These are phyloP conservation scores for Peromyscus eremicus DNA, from an alignment of 2,797 vertebrate genomes.

Conservation along the genomic window DNA sequence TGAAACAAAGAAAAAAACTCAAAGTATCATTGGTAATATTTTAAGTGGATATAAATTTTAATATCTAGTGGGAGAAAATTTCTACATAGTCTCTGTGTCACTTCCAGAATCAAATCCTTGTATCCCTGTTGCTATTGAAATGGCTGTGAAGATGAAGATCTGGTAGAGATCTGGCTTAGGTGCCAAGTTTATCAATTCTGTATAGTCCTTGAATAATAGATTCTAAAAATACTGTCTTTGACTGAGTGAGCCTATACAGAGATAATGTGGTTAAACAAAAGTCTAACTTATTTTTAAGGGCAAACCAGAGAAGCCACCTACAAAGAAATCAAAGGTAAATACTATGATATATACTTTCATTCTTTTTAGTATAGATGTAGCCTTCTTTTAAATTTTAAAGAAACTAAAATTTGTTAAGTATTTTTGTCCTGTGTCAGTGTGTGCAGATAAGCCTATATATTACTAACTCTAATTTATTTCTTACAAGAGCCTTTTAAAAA, in stretches of 20 bases:
- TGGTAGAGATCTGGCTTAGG: background rate
- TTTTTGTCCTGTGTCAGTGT: background rate
- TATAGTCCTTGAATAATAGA: background rate
- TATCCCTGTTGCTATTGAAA: background rate
- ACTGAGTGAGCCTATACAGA: background rate
- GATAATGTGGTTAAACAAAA: background rate
- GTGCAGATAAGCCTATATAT: background rate
- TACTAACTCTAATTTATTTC: background rate
- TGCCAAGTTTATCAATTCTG: background rate
- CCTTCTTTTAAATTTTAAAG: conserved; percentile 38
- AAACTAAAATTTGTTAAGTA: conserved; percentile 4
- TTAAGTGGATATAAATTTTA: conserved; percentile 11
- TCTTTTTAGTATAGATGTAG: background rate
- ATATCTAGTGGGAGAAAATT: background rate
- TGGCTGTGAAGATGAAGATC: background rate
- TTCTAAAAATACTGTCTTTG: background rate
- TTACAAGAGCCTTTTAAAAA: background rate
- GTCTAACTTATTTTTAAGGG: conserved; percentile 80
- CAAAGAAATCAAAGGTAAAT: conserved; percentile 84
- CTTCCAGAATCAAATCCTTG: background rate
- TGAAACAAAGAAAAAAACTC: too few species aligned
- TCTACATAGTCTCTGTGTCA: background rate
- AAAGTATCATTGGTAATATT: background rate
- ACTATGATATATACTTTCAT: background rate
- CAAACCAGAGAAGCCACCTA: conserved; percentile 80